Percentiles rank a stretch among this genome's conserved stretches.
Conservation (phyloP, 2,888 invertebrate species). For the Omphaloscelis lunosa region DNA sequence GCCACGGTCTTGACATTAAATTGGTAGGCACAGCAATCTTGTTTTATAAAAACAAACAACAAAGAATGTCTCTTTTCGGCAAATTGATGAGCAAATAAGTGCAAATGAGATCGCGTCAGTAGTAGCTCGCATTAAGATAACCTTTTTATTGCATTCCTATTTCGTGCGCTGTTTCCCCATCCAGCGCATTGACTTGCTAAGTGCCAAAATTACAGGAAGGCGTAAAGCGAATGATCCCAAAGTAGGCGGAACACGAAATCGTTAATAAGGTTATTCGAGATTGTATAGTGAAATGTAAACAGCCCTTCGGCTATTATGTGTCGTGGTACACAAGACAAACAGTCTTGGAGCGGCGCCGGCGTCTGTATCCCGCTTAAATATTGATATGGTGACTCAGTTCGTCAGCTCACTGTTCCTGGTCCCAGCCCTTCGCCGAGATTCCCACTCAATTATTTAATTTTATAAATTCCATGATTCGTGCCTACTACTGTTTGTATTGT, state of each 20-base stretch:
- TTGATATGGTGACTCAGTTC: constrained; percentile 78
- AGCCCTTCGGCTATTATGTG: constrained; percentile 84
- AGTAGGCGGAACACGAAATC: constrained; percentile 71
- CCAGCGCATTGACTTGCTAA: constrained; percentile 61
- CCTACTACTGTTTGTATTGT: constrained; percentile 57
- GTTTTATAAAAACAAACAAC: constrained; percentile 20
- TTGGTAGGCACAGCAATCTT: constrained; percentile 7
- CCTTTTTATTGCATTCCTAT: constrained; percentile 60
- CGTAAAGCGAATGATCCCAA: constrained; percentile 64
- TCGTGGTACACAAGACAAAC: constrained; percentile 85
- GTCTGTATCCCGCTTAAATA: constrained; percentile 82
- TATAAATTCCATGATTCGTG: constrained; percentile 58
- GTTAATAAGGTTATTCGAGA: constrained; percentile 84
- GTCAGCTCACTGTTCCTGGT: constrained; percentile 41
- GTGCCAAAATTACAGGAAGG: constrained; percentile 63
- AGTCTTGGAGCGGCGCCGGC: constrained; percentile 77
- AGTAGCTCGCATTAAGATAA: constrained; percentile 54
- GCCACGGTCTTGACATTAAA: constrained; percentile 11
- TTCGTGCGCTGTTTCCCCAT: constrained; percentile 57
- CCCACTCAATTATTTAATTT: constrained; percentile 70
- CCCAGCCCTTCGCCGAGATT: constrained; percentile 54
- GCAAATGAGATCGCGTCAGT: constrained; percentile 48
- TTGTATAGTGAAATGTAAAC: constrained; percentile 84
- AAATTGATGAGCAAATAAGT: constrained; percentile 56
- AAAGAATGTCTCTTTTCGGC: constrained; percentile 23